These are phyloP conservation scores for Trichomycterus rosablanca DNA, from an alignment of 2,113 vertebrate species.

Conservation along the genomic window DNA sequence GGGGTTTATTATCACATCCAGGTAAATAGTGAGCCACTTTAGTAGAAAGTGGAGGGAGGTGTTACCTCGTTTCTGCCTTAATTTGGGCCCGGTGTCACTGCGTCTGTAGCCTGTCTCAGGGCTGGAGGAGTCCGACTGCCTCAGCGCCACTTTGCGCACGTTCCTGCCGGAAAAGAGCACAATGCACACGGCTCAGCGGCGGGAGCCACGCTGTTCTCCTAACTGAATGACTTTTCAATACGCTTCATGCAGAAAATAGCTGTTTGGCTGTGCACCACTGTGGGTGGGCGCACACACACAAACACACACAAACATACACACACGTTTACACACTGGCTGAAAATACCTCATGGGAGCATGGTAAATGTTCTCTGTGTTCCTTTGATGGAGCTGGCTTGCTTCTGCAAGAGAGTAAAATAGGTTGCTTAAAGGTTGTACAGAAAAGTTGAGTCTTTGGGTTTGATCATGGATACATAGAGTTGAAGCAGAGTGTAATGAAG, in stretches of 20 bases:
- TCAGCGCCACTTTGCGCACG: conserved; percentile 68
- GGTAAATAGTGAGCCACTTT: not conserved
- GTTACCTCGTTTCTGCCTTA: conserved; percentile 82
- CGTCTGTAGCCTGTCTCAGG: conserved; percentile 75
- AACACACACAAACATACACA: conserved; percentile 2
- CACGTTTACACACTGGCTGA: not conserved
- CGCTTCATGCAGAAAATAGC: not conserved
- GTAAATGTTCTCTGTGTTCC: conserved; percentile 77
- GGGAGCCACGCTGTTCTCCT: not conserved
- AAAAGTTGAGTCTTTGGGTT: not conserved
- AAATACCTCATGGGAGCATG: conserved; percentile 76
- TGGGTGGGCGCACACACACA: not conserved
- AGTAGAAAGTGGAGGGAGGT: not conserved
- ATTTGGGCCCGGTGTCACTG: conserved; percentile 71
- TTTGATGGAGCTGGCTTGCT: conserved; percentile 82
- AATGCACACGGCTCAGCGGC: conserved; percentile 1
- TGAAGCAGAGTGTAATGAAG: not conserved
- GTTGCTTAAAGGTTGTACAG: not conserved
- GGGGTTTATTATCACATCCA: not conserved
- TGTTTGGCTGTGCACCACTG: not conserved
- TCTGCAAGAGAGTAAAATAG: conserved; percentile 59
- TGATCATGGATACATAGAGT: not conserved
- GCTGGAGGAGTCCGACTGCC: conserved; percentile 76
- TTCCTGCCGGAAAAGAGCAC: conserved; percentile 57
- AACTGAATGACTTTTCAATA: conserved; percentile 3